A percentile compares a stretch with the other conserved stretches of the same genome.
These are phyloP conservation scores for Uria aalge DNA, from an alignment of 2,113 vertebrate genomes.

Conservation along the genomic window DNA sequence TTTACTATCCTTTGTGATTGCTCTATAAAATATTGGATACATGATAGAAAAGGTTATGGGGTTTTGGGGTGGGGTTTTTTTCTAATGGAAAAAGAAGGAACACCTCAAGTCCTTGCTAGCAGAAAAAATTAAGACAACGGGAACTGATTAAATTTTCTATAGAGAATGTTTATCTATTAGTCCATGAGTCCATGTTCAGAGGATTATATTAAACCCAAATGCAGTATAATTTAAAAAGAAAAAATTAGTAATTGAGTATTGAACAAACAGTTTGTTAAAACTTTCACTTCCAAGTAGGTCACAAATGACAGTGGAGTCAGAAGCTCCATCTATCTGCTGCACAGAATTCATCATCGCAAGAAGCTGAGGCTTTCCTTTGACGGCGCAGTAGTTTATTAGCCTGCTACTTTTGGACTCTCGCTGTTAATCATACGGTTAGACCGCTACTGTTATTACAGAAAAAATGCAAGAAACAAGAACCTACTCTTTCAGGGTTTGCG, in stretches of 20 bases:
- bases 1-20: not conserved
- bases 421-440: not conserved
- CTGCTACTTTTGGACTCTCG: not conserved
- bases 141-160: not conserved
- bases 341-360: not conserved
- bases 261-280: not conserved
- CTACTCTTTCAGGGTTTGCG: not conserved
- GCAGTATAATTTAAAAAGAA: accelerated
- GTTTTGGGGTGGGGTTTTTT: not conserved
- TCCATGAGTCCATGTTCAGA: not conserved
- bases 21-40: slow-evolving; percentile 3
- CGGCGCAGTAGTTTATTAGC: not conserved
- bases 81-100: not conserved
- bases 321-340: not conserved
- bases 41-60: not conserved
- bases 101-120: not conserved
- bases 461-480: not conserved
- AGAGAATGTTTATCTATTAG: not conserved
- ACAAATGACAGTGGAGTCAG: not conserved
- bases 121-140: not conserved
- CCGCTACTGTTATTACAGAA: not conserved
- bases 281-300: not conserved
- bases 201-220: not conserved
- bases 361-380: not conserved
- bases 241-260: not conserved